Evolutionary conservation across 1,140 invertebrate species (phyloP).

Genomic region (Eurosta solidaginis): DNA sequence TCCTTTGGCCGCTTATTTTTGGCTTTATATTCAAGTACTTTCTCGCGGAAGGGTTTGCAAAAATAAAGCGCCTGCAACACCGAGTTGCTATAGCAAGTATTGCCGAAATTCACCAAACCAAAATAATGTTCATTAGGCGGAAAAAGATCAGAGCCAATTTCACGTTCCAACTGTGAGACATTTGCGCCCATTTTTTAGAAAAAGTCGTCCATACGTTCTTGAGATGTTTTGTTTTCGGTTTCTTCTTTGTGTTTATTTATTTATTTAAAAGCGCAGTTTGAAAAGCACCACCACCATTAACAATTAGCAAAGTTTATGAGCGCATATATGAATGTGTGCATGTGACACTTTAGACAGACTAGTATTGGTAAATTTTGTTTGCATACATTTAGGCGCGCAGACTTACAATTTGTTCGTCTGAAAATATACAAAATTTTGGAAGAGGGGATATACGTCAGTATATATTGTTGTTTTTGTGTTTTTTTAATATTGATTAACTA

Average conservation of each 20-base stretch:
- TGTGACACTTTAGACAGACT: slow-evolving; percentile 9
- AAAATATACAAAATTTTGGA: slow-evolving; percentile 58
- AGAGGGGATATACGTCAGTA: slow-evolving; percentile 59
- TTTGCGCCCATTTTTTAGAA: slow-evolving; percentile 82
- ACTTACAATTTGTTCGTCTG: slow-evolving; percentile 51
- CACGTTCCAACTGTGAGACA: slow-evolving; percentile 96
- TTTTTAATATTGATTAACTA: not conserved
- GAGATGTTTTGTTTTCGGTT: not conserved
- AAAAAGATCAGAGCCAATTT: slow-evolving; percentile 96
- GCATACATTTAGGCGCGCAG: slow-evolving; percentile 43
- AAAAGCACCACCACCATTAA: slow-evolving; percentile 19
- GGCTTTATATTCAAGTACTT: slow-evolving; percentile 97
- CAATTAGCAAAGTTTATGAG: not conserved
- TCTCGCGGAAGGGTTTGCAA: slow-evolving; percentile 97
- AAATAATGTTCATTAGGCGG: slow-evolving; percentile 98
- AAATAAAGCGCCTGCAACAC: slow-evolving; percentile 99
- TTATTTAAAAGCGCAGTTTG: too few relatives aligned
- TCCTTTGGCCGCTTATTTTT: slow-evolving; percentile 98
- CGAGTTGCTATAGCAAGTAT: slow-evolving; percentile 99
- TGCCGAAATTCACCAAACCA: slow-evolving; percentile 99
- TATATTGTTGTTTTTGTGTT: not conserved
- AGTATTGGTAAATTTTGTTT: slow-evolving; percentile 28
- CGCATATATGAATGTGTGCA: slow-evolving; percentile 23
- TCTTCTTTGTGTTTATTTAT: slow-evolving; percentile 14
- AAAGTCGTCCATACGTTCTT: not conserved